phyloP scores from a whole-genome alignment of 2,888 invertebrate genomes.

The Arenicola marina region DNA sequence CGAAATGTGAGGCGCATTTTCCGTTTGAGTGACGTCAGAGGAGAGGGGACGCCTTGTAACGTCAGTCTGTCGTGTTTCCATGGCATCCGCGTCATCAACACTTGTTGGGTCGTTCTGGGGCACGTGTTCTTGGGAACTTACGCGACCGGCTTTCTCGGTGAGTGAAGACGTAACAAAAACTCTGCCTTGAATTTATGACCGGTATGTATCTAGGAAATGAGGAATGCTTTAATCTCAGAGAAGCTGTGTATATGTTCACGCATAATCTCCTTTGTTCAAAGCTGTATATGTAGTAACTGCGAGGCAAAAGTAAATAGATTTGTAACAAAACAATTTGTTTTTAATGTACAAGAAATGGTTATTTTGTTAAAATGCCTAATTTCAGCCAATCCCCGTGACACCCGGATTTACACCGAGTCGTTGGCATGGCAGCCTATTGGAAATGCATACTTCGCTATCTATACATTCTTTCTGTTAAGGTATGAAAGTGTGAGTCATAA shows the following conservation, averaged over 20 bases:
- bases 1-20: not conserved
- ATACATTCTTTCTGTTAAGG: conserved; percentile 18
- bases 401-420: not conserved
- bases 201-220: not conserved
- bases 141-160: not conserved
- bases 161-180: not conserved
- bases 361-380: no score
- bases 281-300: no score
- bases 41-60: not conserved
- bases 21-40: not conserved
- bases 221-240: no score
- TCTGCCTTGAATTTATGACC: not conserved
- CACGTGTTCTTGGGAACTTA: conserved; percentile 4
- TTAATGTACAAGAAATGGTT: no score
- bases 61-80: not conserved
- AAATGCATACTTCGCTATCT: conserved; percentile 14
- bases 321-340: no score
- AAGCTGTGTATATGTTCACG: no score
- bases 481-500: not conserved
- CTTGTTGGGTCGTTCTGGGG: conserved; percentile 1
- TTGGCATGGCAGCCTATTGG: conserved; percentile 14
- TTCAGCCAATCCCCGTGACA: conserved; percentile 2
- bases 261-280: no score
- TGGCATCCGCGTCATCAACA: conserved; percentile 5
- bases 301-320: no score